Conservation (phyloP, 1,140 invertebrate genomes). For the Galleria mellonella region DNA sequence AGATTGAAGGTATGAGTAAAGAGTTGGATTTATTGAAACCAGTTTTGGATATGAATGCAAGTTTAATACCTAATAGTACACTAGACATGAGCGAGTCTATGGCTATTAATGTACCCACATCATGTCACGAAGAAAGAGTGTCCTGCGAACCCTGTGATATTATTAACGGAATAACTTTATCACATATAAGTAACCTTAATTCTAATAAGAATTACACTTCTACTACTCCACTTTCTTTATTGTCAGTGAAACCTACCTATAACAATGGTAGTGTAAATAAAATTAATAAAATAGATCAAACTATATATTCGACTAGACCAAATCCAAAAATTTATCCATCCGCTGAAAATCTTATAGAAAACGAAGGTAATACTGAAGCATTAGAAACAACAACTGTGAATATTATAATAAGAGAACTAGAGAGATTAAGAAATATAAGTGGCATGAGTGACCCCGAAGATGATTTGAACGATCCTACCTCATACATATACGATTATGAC, state of each 20-base stretch:
- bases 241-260: too few species aligned
- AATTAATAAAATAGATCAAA: too few species aligned
- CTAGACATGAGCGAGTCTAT: slow-evolving; percentile 27
- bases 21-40: slow-evolving; percentile 73
- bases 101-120: slow-evolving; percentile 18
- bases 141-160: slow-evolving; percentile 38
- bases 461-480: slow-evolving; percentile 5
- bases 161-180: too few species aligned
- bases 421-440: slow-evolving; percentile 29
- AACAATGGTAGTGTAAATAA: too few species aligned
- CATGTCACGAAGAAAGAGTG: slow-evolving; percentile 39
- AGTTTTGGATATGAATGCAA: slow-evolving; percentile 32
- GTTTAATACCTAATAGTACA: slow-evolving; percentile 19
- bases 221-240: too few species aligned
- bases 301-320: too few species aligned
- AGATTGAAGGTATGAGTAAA: slow-evolving; percentile 86
- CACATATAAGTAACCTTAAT: too few species aligned
- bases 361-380: slow-evolving; percentile 9
- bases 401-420: slow-evolving; percentile 14
- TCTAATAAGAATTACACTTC: too few species aligned
- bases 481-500: slow-evolving; percentile 8
- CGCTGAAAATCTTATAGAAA: slow-evolving; percentile 19
- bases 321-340: not conserved
- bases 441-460: not conserved
- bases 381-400: slow-evolving; percentile 7